Conservation (phyloP, 2,797 vertebrate species). For the Dipus sagitta region DNA sequence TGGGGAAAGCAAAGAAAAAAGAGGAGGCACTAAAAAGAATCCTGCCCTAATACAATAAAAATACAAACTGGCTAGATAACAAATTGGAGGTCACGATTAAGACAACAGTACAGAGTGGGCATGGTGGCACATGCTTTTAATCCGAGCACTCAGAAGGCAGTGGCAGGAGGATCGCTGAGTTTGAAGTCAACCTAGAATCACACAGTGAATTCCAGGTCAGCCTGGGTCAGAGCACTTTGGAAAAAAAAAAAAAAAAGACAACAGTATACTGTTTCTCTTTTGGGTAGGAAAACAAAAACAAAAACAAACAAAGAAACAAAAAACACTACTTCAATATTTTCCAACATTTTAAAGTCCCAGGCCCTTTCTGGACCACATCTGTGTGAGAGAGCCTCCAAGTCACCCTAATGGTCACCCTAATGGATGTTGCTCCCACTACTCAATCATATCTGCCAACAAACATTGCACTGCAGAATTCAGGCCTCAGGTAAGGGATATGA, state of each 20-base stretch:
- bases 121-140: too few relatives aligned
- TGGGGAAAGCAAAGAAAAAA: background rate
- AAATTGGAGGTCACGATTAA: slow-evolving; percentile 23
- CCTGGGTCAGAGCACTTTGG: too few relatives aligned
- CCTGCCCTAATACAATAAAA: background rate
- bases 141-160: too few relatives aligned
- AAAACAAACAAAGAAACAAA: too few relatives aligned
- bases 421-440: background rate
- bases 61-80: background rate
- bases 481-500: background rate
- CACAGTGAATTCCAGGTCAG: too few relatives aligned
- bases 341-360: slow-evolving; percentile 35
- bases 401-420: background rate
- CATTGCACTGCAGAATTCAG: slow-evolving; percentile 4
- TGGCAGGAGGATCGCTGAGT: too few relatives aligned
- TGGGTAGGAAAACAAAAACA: too few relatives aligned
- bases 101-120: background rate
- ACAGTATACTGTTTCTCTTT: background rate
- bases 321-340: background rate
- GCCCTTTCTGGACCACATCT: background rate
- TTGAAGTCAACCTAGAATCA: too few relatives aligned
- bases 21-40: slow-evolving; percentile 9
- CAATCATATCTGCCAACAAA: background rate
- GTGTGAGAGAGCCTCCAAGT: background rate
- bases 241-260: background rate